Evolutionary conservation across 92 coral and sea anemone genomes (phyloP).

Genomic region (Porites rus): DNA sequence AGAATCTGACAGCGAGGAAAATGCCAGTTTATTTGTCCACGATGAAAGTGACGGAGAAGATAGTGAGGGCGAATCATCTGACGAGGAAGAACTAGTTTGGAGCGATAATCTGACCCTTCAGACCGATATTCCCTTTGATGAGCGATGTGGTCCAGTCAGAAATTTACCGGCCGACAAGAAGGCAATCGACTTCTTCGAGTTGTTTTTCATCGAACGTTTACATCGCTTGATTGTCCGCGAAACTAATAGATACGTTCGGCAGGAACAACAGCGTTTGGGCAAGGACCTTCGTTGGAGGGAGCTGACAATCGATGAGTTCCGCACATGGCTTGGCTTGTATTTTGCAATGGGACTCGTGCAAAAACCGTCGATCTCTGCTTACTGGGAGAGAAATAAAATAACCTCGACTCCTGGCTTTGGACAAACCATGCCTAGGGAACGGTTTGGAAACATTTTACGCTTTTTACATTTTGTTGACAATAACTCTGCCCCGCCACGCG

Average conservation of each 20-base stretch:
- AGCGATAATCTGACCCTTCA: constrained; percentile 46
- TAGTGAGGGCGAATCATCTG: constrained; percentile 49
- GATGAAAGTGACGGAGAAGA: constrained; percentile 40
- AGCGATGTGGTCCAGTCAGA: constrained; percentile 49
- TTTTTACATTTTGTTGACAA: constrained; percentile 62
- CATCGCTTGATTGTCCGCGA: constrained; percentile 53
- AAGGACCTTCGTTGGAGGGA: constrained; percentile 55
- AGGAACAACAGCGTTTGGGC: constrained; percentile 53
- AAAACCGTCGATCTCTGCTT: constrained; percentile 32
- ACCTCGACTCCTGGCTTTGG: constrained; percentile 46
- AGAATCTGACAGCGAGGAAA: constrained; percentile 27
- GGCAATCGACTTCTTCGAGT: constrained; percentile 44
- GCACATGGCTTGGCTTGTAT: constrained; percentile 55
- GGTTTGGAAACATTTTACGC: constrained; percentile 45
- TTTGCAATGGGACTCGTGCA: constrained; percentile 58
- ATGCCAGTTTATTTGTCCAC: constrained; percentile 13
- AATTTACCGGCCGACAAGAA: constrained; percentile 51
- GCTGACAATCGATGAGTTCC: constrained; percentile 48
- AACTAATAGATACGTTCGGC: constrained; percentile 45
- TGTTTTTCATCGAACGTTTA: constrained; percentile 44
- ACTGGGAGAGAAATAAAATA: constrained; percentile 46
- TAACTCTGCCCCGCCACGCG: constrained; percentile 25
- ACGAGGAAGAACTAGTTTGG: constrained; percentile 29
- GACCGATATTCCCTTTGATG: constrained; percentile 41
- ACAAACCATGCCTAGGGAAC: constrained; percentile 38